phyloP scores from a whole-genome alignment of 2,113 vertebrate genomes.

The Cynopterus brachyotis region DNA sequence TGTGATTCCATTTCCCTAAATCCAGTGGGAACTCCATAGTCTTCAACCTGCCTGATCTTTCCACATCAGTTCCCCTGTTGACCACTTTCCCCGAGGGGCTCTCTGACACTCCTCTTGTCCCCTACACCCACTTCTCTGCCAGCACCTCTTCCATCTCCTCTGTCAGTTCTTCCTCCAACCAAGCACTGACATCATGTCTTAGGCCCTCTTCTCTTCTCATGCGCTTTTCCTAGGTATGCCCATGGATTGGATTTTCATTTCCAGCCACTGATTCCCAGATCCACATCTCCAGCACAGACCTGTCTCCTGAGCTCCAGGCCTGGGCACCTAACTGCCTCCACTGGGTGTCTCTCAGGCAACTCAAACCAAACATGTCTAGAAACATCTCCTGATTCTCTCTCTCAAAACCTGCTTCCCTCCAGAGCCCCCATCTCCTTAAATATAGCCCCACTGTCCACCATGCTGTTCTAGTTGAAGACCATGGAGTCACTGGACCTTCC shows the following conservation, averaged over 20 bases:
- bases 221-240: background rate
- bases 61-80: background rate
- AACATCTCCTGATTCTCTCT: background rate
- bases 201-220: background rate
- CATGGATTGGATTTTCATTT: background rate
- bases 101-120: background rate
- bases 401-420: background rate
- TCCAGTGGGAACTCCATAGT: background rate
- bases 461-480: accelerated
- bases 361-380: background rate
- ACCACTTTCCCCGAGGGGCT: background rate
- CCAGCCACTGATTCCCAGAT: background rate
- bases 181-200: accelerated
- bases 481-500: background rate
- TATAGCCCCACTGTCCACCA: background rate
- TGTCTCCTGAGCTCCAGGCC: background rate
- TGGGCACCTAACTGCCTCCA: background rate
- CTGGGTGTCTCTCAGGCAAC: background rate
- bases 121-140: background rate
- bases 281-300: background rate
- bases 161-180: background rate
- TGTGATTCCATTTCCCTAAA: background rate
- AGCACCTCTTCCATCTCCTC: background rate
- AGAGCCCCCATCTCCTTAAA: accelerated
- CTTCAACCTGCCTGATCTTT: background rate